Evolutionary conservation across 2,113 vertebrate species (phyloP), one percentile per base, ranked within the genome.

Genomic region (Callionymus lyra): DNA sequence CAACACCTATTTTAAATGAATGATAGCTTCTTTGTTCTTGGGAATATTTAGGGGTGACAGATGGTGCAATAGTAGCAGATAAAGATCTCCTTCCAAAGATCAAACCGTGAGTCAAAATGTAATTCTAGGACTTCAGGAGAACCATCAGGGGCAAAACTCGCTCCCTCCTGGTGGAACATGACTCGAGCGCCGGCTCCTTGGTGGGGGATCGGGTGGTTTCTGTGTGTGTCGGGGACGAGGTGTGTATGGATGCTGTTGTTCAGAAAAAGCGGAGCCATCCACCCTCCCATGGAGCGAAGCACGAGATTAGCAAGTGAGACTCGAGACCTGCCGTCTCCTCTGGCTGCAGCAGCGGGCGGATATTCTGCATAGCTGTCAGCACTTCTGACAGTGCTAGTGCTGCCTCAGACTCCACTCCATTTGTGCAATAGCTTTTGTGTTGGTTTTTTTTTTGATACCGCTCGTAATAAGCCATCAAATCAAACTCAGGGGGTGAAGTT

Each of bases 351-450:
- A 54, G 68, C 55, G 61, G 53, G 63, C 70, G 63, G 50, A 73
- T 65, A 63, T 38, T 73, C 56, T 67, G 57, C 70, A 72, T 74
- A 68, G 63, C 63, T 77, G 68, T 73, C 71, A 77, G 73, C 70
- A 64, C 50, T 70, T 58, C 60, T 59, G 51, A 61, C 65, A 37
- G 34, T 35, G 62, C 63, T 69, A 65, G 62, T 65, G 72, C 70
- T 57, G 65, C 21, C 53, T 68, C 65, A 61, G 54, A 63, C 57
- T 65, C 44, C 1, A 34, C 50, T 65, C 63, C 52, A 59, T 70
- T 72, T 69, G 53, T 50, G 44, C 61, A 65, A 69, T 21, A 54
- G 59, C 53, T 8, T 61, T 63, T 68, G 53, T 76, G 60, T 76
- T n/a, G n/a, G n/a, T n/a, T n/a, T n/a, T n/a, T n/a, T n/a, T 73